Conservation (phyloP, 1,140 invertebrate genomes). For the Solenopsis invicta region DNA sequence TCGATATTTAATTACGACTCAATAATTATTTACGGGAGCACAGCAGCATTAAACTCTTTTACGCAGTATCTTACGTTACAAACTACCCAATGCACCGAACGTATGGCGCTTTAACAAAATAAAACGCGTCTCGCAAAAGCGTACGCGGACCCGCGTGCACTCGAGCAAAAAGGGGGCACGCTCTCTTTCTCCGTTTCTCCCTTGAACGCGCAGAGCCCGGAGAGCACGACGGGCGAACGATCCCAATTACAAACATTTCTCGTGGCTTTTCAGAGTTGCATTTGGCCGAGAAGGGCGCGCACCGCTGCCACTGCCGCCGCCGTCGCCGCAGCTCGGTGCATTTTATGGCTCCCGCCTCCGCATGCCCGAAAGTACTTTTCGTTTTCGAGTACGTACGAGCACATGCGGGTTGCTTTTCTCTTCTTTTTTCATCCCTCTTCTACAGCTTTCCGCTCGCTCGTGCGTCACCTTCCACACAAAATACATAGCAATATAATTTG, state of each 20-base stretch:
- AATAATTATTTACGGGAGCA: not conserved
- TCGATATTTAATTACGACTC: not conserved
- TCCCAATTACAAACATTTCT: slow-evolving; percentile 86
- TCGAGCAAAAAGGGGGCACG: slow-evolving; percentile 64
- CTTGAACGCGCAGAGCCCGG: slow-evolving; percentile 56
- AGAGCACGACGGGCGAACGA: slow-evolving; percentile 79
- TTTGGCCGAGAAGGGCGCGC: slow-evolving; percentile 73
- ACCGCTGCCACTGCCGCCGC: not conserved
- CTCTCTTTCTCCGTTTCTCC: slow-evolving; percentile 45
- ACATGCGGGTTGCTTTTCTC: slow-evolving; percentile 80
- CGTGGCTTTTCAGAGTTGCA: slow-evolving; percentile 80
- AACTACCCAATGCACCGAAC: not conserved
- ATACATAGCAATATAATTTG: not conserved
- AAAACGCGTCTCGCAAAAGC: slow-evolving; percentile 44
- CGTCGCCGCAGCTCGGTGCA: slow-evolving; percentile 57
- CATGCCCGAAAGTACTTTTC: slow-evolving; percentile 80
- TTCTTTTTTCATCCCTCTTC: slow-evolving; percentile 43
- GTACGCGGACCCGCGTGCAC: slow-evolving; percentile 59
- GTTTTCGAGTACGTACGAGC: slow-evolving; percentile 76
- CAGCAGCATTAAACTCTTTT: not conserved
- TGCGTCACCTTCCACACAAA: slow-evolving; percentile 56
- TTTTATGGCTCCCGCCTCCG: slow-evolving; percentile 74
- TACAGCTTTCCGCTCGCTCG: slow-evolving; percentile 39
- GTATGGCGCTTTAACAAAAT: slow-evolving; percentile 21
- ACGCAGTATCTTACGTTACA: not conserved